Evolutionary conservation across 1,140 invertebrate genomes (phyloP).

Genomic region (Scaptomyza montana): DNA sequence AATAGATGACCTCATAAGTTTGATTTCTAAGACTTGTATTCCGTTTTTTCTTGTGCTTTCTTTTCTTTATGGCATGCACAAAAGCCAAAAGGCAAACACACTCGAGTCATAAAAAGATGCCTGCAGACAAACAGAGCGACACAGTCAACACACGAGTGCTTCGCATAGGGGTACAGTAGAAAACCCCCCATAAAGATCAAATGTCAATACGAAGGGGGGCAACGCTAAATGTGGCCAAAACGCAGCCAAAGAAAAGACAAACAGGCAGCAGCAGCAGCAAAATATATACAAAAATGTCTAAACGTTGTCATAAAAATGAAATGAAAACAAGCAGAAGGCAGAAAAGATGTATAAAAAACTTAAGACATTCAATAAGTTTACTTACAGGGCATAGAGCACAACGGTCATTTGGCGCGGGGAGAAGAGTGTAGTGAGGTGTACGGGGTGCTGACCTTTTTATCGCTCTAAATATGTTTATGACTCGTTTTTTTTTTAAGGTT

Average conservation of each 20-base stretch:
- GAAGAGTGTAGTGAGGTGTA: neutral
- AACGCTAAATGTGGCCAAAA: constrained; percentile 75
- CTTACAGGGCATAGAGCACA: constrained; percentile 39
- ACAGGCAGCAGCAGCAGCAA: constrained; percentile 40
- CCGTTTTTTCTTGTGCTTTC: constrained; percentile 50
- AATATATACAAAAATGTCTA: constrained; percentile 78
- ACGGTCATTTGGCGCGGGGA: neutral
- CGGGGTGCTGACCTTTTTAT: constrained; percentile 71
- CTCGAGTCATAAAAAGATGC: constrained; percentile 81
- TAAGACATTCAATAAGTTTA: constrained; percentile 81
- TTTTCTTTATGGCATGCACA: constrained; percentile 68
- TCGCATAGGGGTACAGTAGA: constrained; percentile 30
- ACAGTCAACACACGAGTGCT: constrained; percentile 47
- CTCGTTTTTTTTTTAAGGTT: constrained; percentile 4
- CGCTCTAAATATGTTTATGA: constrained; percentile 75
- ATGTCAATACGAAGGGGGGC: constrained; percentile 65
- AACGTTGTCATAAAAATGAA: constrained; percentile 82
- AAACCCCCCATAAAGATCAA: constrained; percentile 77
- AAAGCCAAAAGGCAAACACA: constrained; percentile 80
- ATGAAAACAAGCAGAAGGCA: constrained; percentile 74
- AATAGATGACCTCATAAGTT: constrained; percentile 81
- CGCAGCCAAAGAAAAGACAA: constrained; percentile 58
- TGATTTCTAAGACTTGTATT: constrained; percentile 62
- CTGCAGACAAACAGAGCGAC: constrained; percentile 79
- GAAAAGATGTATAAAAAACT: constrained; percentile 53